These are phyloP conservation scores for Sinhomidia bicolor DNA, from an alignment of 2,888 invertebrate species.

Conservation along the genomic window DNA sequence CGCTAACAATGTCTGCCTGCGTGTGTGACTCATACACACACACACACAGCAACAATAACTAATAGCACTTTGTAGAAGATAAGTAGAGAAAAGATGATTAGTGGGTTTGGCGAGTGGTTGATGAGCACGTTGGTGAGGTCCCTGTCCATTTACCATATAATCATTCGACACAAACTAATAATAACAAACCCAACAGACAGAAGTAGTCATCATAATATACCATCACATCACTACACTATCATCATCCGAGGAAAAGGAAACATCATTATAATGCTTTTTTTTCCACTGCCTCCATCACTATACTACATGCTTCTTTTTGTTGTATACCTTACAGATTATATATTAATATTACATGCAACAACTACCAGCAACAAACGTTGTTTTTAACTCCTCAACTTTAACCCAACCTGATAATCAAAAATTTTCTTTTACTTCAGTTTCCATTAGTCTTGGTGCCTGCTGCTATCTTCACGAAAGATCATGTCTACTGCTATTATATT, in stretches of 20 bases:
- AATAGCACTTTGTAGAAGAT: slow-evolving; percentile 40
- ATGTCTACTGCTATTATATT: slow-evolving; percentile 52
- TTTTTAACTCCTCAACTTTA: slow-evolving; percentile 41
- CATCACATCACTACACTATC: slow-evolving; percentile 29
- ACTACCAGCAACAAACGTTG: background rate
- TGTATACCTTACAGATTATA: background rate
- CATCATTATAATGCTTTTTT: slow-evolving; percentile 38
- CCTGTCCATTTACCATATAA: slow-evolving; percentile 63
- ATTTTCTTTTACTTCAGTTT: slow-evolving; percentile 53
- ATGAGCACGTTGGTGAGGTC: slow-evolving; percentile 71
- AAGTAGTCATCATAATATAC: slow-evolving; percentile 46
- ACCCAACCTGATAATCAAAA: slow-evolving; percentile 53
- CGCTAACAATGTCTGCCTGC: slow-evolving; percentile 21
- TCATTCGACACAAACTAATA: slow-evolving; percentile 66
- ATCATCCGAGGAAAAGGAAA: slow-evolving; percentile 41
- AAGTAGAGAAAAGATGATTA: slow-evolving; percentile 59
- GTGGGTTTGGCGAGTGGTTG: slow-evolving; percentile 70
- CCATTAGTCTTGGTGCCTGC: slow-evolving; percentile 67
- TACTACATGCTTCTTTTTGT: slow-evolving; percentile 10
- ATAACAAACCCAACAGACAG: slow-evolving; percentile 52
- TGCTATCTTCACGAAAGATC: slow-evolving; percentile 69
- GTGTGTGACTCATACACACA: slow-evolving; percentile 48
- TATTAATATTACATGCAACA: background rate
- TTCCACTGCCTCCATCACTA: no score
- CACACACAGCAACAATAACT: background rate